Conservation (phyloP, 2,113 vertebrate species). For the Varanus komodoensis region DNA sequence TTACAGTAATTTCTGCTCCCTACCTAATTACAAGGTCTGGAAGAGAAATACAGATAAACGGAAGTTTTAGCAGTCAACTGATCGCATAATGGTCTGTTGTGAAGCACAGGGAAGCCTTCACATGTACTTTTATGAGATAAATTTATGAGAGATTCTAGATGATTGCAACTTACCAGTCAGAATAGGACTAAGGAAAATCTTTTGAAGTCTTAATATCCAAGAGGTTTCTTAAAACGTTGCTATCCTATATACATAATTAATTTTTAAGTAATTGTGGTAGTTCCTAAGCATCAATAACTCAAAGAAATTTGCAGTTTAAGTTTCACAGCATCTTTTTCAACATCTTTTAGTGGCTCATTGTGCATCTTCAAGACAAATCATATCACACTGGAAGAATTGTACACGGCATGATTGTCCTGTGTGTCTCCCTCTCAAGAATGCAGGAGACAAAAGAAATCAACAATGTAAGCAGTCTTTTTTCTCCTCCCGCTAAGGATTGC, state of each 20-base stretch:
- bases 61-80: background rate
- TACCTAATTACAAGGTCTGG: background rate
- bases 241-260: background rate
- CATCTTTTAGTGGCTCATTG: slow-evolving; percentile 91
- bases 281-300: background rate
- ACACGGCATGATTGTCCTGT: slow-evolving; percentile 98
- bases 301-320: background rate
- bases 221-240: background rate
- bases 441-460: slow-evolving; percentile 97
- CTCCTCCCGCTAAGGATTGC: background rate
- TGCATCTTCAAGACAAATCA: slow-evolving; percentile 98
- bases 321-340: background rate
- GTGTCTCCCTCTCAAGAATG: slow-evolving; percentile 96
- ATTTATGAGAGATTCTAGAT: background rate
- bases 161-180: background rate
- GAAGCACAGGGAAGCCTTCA: background rate
- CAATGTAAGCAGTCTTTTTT: slow-evolving; percentile 86
- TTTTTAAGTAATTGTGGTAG: background rate
- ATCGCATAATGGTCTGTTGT: background rate
- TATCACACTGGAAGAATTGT: slow-evolving; percentile 99
- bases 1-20: background rate
- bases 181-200: background rate
- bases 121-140: background rate
- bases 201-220: background rate
- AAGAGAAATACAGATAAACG: background rate